Evolutionary conservation across 2,888 invertebrate genomes (phyloP), one percentile per base, ranked within the genome.

Genomic region (Theretra japonica): DNA sequence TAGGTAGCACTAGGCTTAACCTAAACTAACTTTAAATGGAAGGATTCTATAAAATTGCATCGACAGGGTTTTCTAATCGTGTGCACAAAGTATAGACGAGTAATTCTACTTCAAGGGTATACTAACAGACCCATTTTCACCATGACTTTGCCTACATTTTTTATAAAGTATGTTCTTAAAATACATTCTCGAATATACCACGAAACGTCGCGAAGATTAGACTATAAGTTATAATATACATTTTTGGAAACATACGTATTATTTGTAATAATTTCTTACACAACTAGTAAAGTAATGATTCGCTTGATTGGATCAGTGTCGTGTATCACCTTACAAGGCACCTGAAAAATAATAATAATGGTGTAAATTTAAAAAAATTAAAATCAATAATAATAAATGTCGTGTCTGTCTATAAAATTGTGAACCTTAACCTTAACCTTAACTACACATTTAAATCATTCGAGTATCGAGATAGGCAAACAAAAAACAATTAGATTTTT

Each of bases 321-420:
- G 25, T 65, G 48, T 65, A 73, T 75, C 77, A 76, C 68, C 77
- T 82, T 80, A 88, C 78, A 87, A 87, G 86, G 85, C 87, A 88
- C 87, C 88, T 88, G 87, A 74, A 83, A 80, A 75, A 73, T 59
- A 74, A 70, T 73, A 57, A 65, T 23, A 69, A 25, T 75, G 76
- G 5, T 15, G 15, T 53, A 4, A 53, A n/a, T 53, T 53, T n/a
- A 53, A n/a, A 6, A 17, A 19, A 6, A 53, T 53, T 17, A 8
- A 50, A 50, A 1, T 33, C 15, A 15, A 17, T 50, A 50, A 50
- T 50, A 50, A 7, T 33, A 33, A 33, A 6, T 33, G 33, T 7
- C 33, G 15, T 50, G 50, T 17, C 19, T 17, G 4, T 50, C n/a
- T n/a, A n/a, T n/a, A n/a, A n/a, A n/a, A n/a, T n/a, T n/a, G n/a